These are phyloP conservation scores for Gonatopus flavifemur DNA, from an alignment of 1,140 invertebrate genomes.

Conservation along the genomic window DNA sequence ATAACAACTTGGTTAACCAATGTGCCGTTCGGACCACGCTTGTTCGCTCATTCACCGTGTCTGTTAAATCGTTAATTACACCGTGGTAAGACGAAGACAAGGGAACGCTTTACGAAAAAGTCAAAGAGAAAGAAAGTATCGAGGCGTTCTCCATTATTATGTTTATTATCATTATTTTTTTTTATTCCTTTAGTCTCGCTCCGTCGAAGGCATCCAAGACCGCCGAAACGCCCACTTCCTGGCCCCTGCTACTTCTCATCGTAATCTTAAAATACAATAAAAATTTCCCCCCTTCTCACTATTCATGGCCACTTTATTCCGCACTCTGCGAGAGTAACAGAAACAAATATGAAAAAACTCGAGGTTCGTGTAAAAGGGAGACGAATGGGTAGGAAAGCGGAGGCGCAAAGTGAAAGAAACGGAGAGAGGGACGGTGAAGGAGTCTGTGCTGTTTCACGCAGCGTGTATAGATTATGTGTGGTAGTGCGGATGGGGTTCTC, in stretches of 20 bases:
- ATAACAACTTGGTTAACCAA: slow-evolving; percentile 49
- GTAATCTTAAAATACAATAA: too few species aligned
- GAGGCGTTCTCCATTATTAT: neutral
- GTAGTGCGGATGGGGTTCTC: too few species aligned
- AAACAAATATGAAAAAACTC: too few species aligned
- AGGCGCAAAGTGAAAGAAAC: neutral
- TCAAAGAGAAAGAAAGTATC: neutral
- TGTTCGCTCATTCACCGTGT: slow-evolving; percentile 39
- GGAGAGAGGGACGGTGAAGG: neutral
- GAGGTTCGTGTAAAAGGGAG: neutral
- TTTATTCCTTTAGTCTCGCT: neutral
- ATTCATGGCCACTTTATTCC: slow-evolving; percentile 9
- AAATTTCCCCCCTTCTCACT: too few species aligned
- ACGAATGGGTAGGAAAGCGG: neutral
- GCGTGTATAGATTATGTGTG: too few species aligned
- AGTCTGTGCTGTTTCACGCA: too few species aligned
- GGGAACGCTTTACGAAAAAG: neutral
- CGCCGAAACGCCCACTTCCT: slow-evolving; percentile 28
- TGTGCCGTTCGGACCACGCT: slow-evolving; percentile 19
- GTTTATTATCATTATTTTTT: slow-evolving; percentile 7
- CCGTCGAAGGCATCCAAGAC: slow-evolving; percentile 4
- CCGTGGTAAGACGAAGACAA: neutral
- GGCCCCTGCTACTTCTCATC: too few species aligned
- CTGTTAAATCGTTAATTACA: slow-evolving; percentile 53
- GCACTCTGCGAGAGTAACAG: slow-evolving; percentile 2